Evolutionary conservation across 2,113 vertebrate genomes (phyloP), one percentile per base, ranked within the genome.

Genomic region (Dipodomys ordii): DNA sequence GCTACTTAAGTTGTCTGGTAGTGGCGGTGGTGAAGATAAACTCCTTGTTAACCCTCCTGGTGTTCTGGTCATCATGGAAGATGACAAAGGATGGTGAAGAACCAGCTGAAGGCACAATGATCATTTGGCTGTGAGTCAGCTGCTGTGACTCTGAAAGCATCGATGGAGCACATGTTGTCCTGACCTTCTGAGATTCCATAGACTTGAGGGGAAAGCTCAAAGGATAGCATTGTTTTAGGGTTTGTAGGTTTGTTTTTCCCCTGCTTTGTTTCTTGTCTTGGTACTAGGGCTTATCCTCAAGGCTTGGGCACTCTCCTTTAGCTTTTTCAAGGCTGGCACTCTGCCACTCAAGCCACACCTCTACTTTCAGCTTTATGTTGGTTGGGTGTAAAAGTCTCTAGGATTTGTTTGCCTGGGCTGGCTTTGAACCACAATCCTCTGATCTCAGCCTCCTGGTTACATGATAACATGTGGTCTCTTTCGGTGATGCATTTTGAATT

Each of bases 111-210:
- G 2, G 35, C 27, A 69, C 28, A 69, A 28, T 15, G 28, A 2
- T n/a, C 30, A 15, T 69, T 30, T 39, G 72, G 39, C 11, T 8
- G 62, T 62, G 19, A 77, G 35, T 65, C 1, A 15, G 7, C 19
- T 2, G 10, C 39, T 23, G 35, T 78, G 81, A 16, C 3, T 72
- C 88, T 44, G 32, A 25, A 2, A 2, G 7, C 25, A 46, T 84
- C 28, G 3, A 0, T 39, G 11, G 19, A 53, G 6, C 49, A 32
- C 2, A 0, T 32, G 27, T 12, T 62, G 49, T 49, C 22, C 28
- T 44, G 46, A 23, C 23, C 30, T 85, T 3, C 60, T 25, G 22
- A 44, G 65, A 74, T 67, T 85, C 81, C 53, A 13, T 67, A 73
- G 83, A 69, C 3, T 67, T 39, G 11, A 7, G 11, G 49, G 11